Conservation (phyloP, 1,140 invertebrate species). For the Dufourea novaeangliae region DNA sequence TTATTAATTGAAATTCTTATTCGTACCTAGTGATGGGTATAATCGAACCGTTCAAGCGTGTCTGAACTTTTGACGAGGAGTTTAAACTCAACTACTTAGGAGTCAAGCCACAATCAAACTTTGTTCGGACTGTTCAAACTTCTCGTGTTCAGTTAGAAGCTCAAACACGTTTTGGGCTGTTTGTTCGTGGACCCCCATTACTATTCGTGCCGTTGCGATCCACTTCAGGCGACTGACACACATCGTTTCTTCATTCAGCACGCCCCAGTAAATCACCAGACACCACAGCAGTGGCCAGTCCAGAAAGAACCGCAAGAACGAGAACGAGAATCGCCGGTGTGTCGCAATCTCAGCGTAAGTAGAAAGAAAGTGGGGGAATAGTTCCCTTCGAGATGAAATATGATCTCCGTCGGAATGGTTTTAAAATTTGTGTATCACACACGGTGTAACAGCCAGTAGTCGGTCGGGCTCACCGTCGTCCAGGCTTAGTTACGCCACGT, state of each 20-base stretch:
- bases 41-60: too few relatives aligned
- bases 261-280: constrained; percentile 84
- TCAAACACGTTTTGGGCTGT: too few relatives aligned
- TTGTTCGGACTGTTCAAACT: too few relatives aligned
- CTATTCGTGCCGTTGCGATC: background rate
- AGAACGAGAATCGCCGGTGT: constrained; percentile 86
- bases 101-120: too few relatives aligned
- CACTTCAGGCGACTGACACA: background rate
- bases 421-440: constrained; percentile 18
- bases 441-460: constrained; percentile 87
- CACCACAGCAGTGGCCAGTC: constrained; percentile 79
- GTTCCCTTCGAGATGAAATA: background rate
- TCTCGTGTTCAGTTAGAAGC: too few relatives aligned
- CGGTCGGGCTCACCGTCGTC: constrained; percentile 94
- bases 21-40: too few relatives aligned
- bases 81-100: too few relatives aligned
- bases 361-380: constrained; percentile 1
- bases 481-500: constrained; percentile 87
- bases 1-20: constrained; percentile 12
- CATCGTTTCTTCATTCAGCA: constrained; percentile 77
- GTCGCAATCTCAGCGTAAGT: constrained; percentile 95
- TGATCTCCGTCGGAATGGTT: background rate
- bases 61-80: too few relatives aligned
- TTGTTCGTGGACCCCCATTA: too few relatives aligned
- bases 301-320: constrained; percentile 86